Evolutionary conservation across 2,113 vertebrate species (phyloP).

Genomic region (Cyprinodon tularosa): DNA sequence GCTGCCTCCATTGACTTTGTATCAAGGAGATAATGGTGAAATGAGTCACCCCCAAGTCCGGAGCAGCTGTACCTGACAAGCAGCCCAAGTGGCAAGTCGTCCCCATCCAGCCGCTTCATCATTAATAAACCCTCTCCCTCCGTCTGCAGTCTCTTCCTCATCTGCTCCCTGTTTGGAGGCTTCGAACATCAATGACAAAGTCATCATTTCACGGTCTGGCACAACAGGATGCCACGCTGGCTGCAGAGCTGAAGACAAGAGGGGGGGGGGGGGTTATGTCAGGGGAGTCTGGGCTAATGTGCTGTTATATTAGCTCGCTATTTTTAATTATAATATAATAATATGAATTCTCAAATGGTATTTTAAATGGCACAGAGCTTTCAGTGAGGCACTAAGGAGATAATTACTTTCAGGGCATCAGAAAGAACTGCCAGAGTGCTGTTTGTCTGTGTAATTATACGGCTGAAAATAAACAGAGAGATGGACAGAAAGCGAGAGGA

Average conservation of each 20-base stretch:
- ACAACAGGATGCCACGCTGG: constrained; percentile 47
- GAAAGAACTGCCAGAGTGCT: background rate
- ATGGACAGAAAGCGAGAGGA: background rate
- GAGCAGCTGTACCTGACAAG: constrained; percentile 75
- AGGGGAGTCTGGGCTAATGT: constrained; percentile 13
- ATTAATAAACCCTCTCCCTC: constrained; percentile 35
- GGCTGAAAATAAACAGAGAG: background rate
- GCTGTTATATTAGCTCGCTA: constrained; percentile 1
- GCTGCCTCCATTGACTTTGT: constrained; percentile 74
- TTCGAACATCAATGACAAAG: constrained; percentile 61
- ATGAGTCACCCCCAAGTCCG: constrained; percentile 40
- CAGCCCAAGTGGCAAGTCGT: constrained; percentile 43
- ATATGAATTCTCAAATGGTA: background rate
- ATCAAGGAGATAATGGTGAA: constrained; percentile 63
- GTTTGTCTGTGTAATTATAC: background rate
- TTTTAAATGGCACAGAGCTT: constrained; percentile 11
- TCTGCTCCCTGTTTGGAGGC: constrained; percentile 16
- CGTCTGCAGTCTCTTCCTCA: constrained; percentile 2
- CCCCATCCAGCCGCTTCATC: constrained; percentile 23
- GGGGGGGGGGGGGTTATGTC: constrained; percentile 31
- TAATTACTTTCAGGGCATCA: background rate
- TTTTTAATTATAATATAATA: constrained; percentile 13
- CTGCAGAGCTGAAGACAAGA: constrained; percentile 34
- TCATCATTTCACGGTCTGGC: constrained; percentile 66
- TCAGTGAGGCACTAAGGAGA: background rate